Evolutionary conservation across 2,113 vertebrate genomes (phyloP).

Genomic region (Mormyrus iriodes): DNA sequence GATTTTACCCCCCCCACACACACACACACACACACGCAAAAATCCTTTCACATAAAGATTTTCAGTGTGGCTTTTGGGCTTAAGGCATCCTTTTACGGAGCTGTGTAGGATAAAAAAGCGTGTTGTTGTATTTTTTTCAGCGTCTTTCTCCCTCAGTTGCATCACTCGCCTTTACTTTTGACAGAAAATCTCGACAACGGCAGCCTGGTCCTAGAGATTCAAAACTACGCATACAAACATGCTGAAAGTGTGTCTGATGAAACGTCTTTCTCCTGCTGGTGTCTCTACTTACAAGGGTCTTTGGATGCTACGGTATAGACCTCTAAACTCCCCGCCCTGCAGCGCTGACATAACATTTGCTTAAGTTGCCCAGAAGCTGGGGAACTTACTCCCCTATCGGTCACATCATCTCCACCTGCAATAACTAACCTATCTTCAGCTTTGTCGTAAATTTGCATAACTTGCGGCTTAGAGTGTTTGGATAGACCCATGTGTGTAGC

Average conservation of each 20-base stretch:
- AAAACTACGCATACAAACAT: background rate
- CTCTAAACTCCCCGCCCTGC: background rate
- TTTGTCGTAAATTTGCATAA: conserved; percentile 6
- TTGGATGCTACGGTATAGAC: background rate
- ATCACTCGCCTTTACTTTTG: background rate
- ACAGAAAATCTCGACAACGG: background rate
- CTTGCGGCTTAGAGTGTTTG: conserved; percentile 8
- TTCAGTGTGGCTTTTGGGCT: background rate
- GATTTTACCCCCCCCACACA: background rate
- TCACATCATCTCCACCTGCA: conserved; percentile 17
- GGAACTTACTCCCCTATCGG: background rate
- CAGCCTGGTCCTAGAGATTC: background rate
- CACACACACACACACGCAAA: background rate
- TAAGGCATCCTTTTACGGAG: background rate
- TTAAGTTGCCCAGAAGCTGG: background rate
- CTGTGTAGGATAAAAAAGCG: background rate
- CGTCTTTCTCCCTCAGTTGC: background rate
- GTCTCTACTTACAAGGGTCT: background rate
- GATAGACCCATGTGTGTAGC: background rate
- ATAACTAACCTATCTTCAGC: background rate
- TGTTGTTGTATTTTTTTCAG: background rate
- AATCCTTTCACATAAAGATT: background rate
- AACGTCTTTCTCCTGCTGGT: background rate
- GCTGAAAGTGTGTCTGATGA: background rate
- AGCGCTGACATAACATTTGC: background rate